A percentile compares a stretch with the other conserved stretches of the same genome.
Conservation (phyloP, 2,888 invertebrate species). For the Biston betularia region DNA sequence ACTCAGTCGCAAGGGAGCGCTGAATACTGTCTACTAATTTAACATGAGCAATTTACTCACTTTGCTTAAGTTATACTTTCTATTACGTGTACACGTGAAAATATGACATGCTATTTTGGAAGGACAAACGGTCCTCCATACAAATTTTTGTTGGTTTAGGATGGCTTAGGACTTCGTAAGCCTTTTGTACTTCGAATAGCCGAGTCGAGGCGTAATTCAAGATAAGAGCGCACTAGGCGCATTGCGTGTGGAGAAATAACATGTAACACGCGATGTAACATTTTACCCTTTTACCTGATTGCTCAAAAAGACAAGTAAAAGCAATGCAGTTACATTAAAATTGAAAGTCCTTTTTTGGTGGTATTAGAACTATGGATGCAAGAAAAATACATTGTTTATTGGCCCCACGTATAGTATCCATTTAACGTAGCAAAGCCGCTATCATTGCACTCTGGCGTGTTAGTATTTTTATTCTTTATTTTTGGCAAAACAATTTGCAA, state of each 20-base stretch:
- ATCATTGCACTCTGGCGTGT: no score
- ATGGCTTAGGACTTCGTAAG: conserved; percentile 45
- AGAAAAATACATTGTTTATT: no score
- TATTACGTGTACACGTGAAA: conserved; percentile 6
- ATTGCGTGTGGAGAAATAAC: not conserved
- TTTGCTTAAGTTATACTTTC: not conserved
- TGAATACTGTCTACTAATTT: not conserved
- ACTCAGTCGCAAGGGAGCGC: not conserved
- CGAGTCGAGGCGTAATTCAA: conserved; percentile 36
- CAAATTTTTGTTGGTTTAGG: conserved; percentile 55
- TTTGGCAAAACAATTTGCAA: no score
- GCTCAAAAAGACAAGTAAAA: not conserved
- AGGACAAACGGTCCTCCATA: conserved; percentile 28
- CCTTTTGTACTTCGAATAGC: conserved; percentile 51
- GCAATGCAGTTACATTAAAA: not conserved
- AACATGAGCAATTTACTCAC: not conserved
- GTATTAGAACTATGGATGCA: no score
- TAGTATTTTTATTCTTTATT: no score
- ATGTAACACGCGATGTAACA: not conserved
- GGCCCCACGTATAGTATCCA: no score
- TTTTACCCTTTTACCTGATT: not conserved
- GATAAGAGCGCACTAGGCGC: not conserved
- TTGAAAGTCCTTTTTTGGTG: no score
- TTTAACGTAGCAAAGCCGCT: no score
- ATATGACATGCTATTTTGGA: conserved; percentile 11